Base-by-base conservation (phyloP, 2,797 vertebrate genomes). In the Scolopax bukidnonensis region DNA sequence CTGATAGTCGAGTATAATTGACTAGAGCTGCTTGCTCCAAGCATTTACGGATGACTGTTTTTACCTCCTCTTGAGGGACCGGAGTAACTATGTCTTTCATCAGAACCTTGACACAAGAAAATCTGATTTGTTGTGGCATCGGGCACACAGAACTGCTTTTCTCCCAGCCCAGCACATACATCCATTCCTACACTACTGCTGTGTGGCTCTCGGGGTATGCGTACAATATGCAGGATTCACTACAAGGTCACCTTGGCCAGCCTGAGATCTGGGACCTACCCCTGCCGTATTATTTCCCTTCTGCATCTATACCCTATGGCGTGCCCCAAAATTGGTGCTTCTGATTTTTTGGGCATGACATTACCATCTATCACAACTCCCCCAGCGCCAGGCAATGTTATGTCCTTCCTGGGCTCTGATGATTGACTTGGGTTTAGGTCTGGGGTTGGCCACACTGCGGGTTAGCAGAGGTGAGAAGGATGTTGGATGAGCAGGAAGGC, bases 21-120 rank as follows among this genome's bases (percentile, higher is more conserved):
- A 99, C 98, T 97, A 99, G 97, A 87, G 99, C 99, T 51, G 99
- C 99, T 98, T 99, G 99, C 95, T 99, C 99, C 97, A 99, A 98
- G 98, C 99, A 99, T 98, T 98, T 99, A 95, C 99, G 98, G 97
- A 99, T 99, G 93, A 99, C 99, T 61, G 98, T 96, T 98, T 99
- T 99, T 91, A 99, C 99, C 83, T 99, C 99, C 73, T 99, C 99
- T 98, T 99, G 99, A 92, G 99, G 99, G 90, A 99, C 99, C 0
- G 99, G 98, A 75, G 99, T 99, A 91, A 99, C 99, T 69, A 99
- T 99, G 95, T 99, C 99, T 97, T 99, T 99, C 99, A 99, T 99
- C 97, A 99, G 98, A 97, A 99, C 99, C 99, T 98, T 98, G 76
- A 97, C 93, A 97, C 69, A 94, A 97, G 94, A 96, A 97, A 97